Conservation (phyloP, 1,140 invertebrate species). For the Drosophila jambulina region DNA sequence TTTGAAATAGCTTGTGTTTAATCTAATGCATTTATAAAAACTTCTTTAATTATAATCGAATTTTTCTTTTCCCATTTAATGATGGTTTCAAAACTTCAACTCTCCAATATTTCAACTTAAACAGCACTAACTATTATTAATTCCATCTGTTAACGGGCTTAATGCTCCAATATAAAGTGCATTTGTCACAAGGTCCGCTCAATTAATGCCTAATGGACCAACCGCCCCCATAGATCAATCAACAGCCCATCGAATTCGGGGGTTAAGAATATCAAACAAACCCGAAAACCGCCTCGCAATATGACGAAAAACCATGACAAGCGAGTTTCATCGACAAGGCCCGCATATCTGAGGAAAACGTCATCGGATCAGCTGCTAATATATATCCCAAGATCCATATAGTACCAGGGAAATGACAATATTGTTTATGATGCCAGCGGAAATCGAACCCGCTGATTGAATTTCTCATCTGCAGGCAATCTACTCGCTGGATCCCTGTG, state of each 20-base stretch:
- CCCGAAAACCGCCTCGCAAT: slow-evolving; percentile 16
- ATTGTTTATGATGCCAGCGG: slow-evolving; percentile 69
- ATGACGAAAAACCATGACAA: slow-evolving; percentile 52
- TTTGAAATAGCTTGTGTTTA: too few species aligned
- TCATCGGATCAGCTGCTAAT: slow-evolving; percentile 70
- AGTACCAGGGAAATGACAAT: slow-evolving; percentile 11
- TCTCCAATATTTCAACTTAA: background rate
- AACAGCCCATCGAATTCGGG: slow-evolving; percentile 28
- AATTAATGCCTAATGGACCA: slow-evolving; percentile 20
- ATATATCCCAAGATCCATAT: slow-evolving; percentile 10
- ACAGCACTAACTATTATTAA: background rate
- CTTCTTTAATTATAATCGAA: too few species aligned
- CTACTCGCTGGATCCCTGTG: background rate
- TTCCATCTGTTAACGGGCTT: background rate
- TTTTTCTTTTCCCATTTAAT: background rate
- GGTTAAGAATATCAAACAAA: background rate
- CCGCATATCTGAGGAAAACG: slow-evolving; percentile 53
- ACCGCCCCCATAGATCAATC: slow-evolving; percentile 60
- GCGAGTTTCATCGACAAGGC: slow-evolving; percentile 22
- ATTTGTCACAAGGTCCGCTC: slow-evolving; percentile 25
- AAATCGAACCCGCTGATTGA: slow-evolving; percentile 39
- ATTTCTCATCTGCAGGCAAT: slow-evolving; percentile 11
- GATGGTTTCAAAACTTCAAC: background rate
- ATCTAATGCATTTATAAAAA: too few species aligned
- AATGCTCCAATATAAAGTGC: slow-evolving; percentile 17